Base-by-base conservation (phyloP, 2,888 invertebrate species). In the Coecobrya sp. region DNA sequence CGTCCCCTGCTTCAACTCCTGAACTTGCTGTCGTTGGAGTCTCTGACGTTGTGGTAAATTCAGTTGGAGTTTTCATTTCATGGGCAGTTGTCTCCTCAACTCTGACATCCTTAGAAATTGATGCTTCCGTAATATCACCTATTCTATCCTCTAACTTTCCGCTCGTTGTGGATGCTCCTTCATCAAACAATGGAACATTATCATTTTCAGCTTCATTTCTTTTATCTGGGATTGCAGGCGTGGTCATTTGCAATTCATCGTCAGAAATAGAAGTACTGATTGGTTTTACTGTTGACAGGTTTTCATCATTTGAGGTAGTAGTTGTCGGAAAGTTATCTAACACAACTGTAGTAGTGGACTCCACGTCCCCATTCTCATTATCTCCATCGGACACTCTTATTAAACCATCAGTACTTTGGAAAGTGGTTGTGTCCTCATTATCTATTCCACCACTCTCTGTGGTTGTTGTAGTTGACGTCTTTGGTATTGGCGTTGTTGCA, bases 401-500 rank as follows among this genome's bases (percentile, higher is more conserved):
- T 19, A 19, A 13, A 19, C 13, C 59, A 49, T 49, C 49, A 13
- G 2, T 19, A 59, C 7, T 19, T 1, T 5, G n/a, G 19, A 19
- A 5, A 1, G 25, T 65, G 0, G 65, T 65, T 13, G 65, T 65
- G 5, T 27, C 27, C 27, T 10, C 27, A 22, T 27, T 70, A 13
- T 27, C 36, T 16, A 1, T 16, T 8, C 19, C 36, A 36, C 0
- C 73, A 36, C 36, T 36, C 7, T 7, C 13, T 11, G 10, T 11
- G 68, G 30, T 4, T 52, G 42, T 55, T 7, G 62, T 36, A 8
- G 42, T 62, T 42, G 36, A 13, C 36, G 2, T 82, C 16, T 59
- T 42, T 42, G 73, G n/a, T 10, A 36, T 36, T 8, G 82, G 62
- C 1, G 82, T 82, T 52, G 59, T 62, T n/a, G 30, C n/a, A 59